These are phyloP conservation scores for Galleria mellonella DNA, from an alignment of 1,140 invertebrate species.

Conservation along the genomic window DNA sequence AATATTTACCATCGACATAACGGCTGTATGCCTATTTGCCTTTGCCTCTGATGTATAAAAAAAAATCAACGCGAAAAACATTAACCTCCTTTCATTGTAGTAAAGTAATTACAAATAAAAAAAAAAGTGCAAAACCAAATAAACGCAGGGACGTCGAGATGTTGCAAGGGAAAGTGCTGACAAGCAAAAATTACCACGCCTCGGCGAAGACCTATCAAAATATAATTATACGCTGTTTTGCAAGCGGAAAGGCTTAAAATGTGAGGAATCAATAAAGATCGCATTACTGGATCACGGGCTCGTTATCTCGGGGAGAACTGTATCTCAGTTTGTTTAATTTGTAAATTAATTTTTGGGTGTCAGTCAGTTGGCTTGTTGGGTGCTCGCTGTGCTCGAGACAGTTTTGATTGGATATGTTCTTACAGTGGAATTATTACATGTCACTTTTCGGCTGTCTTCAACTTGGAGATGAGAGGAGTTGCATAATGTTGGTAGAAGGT, in stretches of 20 bases:
- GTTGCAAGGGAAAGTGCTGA: constrained; percentile 43
- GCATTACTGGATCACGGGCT: constrained; percentile 9
- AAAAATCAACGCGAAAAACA: too few relatives aligned
- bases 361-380: constrained; percentile 3
- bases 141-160: constrained; percentile 14
- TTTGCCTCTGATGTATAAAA: too few relatives aligned
- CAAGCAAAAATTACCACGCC: constrained; percentile 44
- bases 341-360: constrained; percentile 17
- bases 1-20: too few relatives aligned
- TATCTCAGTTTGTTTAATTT: constrained; percentile 28
- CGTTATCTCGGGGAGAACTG: constrained; percentile 31
- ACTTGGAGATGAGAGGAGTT: too few relatives aligned
- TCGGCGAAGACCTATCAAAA: constrained; percentile 35
- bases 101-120: too few relatives aligned
- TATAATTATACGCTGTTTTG: constrained; percentile 47
- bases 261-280: constrained; percentile 33
- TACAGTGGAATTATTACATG: too few relatives aligned
- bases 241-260: constrained; percentile 10
- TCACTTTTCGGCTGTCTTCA: too few relatives aligned
- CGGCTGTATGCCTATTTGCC: too few relatives aligned
- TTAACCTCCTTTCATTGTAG: too few relatives aligned
- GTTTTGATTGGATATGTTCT: constrained; percentile 13
- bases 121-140: constrained; percentile 18
- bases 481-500: too few relatives aligned
- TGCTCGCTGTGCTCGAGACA: constrained; percentile 8